These are phyloP conservation scores for Lissocephala sabroskyi DNA, from an alignment of 2,888 invertebrate genomes.

Conservation along the genomic window DNA sequence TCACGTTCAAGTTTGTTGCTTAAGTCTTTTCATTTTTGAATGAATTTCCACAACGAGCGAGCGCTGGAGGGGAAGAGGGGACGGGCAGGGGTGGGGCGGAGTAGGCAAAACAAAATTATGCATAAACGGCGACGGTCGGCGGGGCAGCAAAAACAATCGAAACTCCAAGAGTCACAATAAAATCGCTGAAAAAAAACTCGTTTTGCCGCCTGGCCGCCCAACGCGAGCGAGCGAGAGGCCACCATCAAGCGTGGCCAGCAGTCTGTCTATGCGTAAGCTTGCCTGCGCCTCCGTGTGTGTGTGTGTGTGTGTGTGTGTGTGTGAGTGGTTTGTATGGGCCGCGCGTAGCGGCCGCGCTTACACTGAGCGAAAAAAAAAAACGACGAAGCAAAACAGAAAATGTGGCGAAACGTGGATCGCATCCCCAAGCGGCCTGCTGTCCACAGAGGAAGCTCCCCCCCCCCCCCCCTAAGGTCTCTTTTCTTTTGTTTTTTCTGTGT, in stretches of 20 bases:
- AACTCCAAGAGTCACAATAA: constrained; percentile 48
- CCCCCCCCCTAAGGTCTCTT: no score
- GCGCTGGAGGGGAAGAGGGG: no score
- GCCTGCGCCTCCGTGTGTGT: constrained; percentile 1
- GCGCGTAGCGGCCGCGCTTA: no score
- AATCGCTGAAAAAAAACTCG: constrained; percentile 53
- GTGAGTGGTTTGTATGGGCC: no score
- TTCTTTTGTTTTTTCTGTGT: not conserved
- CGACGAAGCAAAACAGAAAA: not conserved
- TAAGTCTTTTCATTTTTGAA: constrained; percentile 61
- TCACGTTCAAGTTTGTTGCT: constrained; percentile 52
- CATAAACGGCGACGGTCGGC: constrained; percentile 28
- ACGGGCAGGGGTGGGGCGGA: constrained; percentile 25
- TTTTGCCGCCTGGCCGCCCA: no score
- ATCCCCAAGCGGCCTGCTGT: not conserved
- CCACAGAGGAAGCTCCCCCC: not conserved
- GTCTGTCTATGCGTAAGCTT: not conserved
- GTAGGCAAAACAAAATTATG: constrained; percentile 40
- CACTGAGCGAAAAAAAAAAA: constrained; percentile 4
- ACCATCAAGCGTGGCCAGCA: no score
- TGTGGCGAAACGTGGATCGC: not conserved
- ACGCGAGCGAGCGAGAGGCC: constrained; percentile 21
- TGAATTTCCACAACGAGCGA: constrained; percentile 57
- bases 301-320: constrained; percentile 18
- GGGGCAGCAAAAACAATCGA: constrained; percentile 35